Evolutionary conservation across 2,888 invertebrate genomes (phyloP), one percentile per base, ranked within the genome.

Genomic region (Plusia festucae): DNA sequence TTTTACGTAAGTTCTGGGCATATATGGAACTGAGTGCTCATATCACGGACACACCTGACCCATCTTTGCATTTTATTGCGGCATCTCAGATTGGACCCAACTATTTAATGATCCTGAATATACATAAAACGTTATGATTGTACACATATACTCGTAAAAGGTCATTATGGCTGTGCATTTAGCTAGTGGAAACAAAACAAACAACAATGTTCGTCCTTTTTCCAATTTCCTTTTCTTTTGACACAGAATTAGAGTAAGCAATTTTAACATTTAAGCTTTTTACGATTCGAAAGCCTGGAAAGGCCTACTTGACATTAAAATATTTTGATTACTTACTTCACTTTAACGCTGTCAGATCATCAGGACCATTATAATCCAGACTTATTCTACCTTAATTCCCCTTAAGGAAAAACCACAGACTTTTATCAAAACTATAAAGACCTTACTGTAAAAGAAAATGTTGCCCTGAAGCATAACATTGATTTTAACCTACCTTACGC

Each of bases 61-160:
- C 40, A 40, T n/a, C 40, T 46, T 11, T 46, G 18, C 46, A 46
- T 46, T 46, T 46, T 46, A 46, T 46, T 46, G 18, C 46, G 18
- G 18, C n/a, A 46, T 46, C 46, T n/a, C 46, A 46, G 18, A 18
- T 46, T 16, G 46, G 46, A 18, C 46, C 18, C 46, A 11, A 18
- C 46, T 46, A 18, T 46, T 46, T 46, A 46, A 18, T 46, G 18
- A 9, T 16, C 8, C 16, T 18, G 46, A 18, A 46, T 46, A 46
- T 18, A 18, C 46, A 46, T 46, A 46, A 46, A 46, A 46, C 2
- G 18, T 46, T 18, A 46, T 46, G 46, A 18, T 46, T 46, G 46
- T 46, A 18, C 8, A 46, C 18, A 18, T 46, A 46, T 18, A 46
- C 18, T 11, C 46, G 18, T 18, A 16, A 46, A 46, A 18, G 18